Conservation (phyloP, 2,797 vertebrate species). For the Cirrhinus molitorella region DNA sequence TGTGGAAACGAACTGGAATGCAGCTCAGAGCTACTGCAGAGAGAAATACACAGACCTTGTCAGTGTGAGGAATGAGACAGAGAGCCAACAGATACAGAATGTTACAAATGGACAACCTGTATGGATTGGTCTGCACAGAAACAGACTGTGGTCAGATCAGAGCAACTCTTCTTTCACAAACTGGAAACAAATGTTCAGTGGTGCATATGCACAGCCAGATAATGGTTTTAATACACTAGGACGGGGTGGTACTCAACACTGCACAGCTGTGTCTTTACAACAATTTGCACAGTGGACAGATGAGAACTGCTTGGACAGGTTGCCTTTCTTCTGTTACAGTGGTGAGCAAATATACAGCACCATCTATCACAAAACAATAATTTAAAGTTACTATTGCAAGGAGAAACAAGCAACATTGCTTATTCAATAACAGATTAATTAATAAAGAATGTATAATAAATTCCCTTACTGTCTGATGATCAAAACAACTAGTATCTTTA, state of each 20-base stretch:
- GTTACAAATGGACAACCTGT: background rate
- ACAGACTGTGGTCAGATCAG: slow-evolving; percentile 51
- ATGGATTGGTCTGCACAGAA: slow-evolving; percentile 50
- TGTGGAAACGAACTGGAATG: slow-evolving; percentile 53
- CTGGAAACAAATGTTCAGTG: too few species aligned
- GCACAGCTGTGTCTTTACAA: slow-evolving; percentile 11
- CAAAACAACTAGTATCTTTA: too few species aligned
- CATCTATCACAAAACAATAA: too few species aligned
- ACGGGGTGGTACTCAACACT: accelerated
- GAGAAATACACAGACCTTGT: too few species aligned
- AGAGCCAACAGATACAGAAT: background rate
- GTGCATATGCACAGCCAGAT: background rate
- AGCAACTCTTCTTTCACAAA: slow-evolving; percentile 32
- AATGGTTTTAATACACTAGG: too few species aligned
- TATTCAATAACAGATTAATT: background rate
- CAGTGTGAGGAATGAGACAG: too few species aligned
- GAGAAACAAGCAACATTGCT: too few species aligned
- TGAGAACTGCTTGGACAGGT: background rate
- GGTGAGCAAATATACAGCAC: slow-evolving; percentile 17
- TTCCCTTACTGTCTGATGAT: too few species aligned
- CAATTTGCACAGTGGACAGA: slow-evolving; percentile 18
- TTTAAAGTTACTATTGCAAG: too few species aligned
- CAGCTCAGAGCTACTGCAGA: slow-evolving; percentile 41
- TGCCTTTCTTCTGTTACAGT: slow-evolving; percentile 38
- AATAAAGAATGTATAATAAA: too few species aligned